Evolutionary conservation across 2,113 vertebrate species (phyloP).

Genomic region (Chloroceryle aenea): DNA sequence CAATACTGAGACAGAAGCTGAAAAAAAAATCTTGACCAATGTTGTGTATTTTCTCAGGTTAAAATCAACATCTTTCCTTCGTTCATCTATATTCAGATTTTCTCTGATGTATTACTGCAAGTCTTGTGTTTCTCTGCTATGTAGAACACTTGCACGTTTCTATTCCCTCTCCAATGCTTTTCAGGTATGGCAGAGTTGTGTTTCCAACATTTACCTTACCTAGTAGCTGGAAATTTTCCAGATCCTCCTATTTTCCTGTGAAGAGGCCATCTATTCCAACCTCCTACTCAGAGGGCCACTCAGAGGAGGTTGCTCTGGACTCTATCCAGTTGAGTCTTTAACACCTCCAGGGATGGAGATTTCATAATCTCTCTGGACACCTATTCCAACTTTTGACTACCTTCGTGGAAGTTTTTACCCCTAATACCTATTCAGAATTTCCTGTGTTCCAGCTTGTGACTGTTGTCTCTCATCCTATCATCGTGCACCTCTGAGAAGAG

Average conservation of each 20-base stretch:
- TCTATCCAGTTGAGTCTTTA: not conserved
- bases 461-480: not conserved
- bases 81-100: not conserved
- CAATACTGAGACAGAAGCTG: not conserved
- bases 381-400: not conserved
- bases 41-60: not conserved
- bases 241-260: not conserved
- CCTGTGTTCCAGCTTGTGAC: not conserved
- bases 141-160: not conserved
- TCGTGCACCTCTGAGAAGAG: not conserved
- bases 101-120: not conserved
- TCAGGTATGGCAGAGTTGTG: not conserved
- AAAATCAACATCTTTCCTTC: not conserved
- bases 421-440: not conserved
- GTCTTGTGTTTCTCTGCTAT: not conserved
- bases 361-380: not conserved
- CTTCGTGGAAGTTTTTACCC: not conserved
- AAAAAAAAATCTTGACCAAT: not conserved
- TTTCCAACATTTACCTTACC: not conserved
- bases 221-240: not conserved
- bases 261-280: not conserved
- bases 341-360: not conserved
- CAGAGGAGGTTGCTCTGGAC: not conserved
- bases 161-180: not conserved
- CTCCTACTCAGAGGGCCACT: not conserved